phyloP scores from a whole-genome alignment of 2,888 invertebrate species.

The Vannuccia rotundouncinata region DNA sequence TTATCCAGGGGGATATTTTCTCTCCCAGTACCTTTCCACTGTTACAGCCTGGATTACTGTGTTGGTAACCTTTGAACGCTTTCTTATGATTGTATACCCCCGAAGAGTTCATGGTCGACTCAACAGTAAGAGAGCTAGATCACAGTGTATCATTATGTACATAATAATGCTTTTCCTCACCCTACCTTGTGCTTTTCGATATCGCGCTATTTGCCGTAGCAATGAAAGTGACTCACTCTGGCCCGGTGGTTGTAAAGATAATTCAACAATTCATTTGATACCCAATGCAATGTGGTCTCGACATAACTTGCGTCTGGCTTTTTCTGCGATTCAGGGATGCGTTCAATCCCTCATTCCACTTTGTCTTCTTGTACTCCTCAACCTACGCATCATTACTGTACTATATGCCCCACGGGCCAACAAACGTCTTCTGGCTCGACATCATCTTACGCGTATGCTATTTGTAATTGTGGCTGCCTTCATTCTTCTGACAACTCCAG shows the following conservation, averaged over 20 bases:
- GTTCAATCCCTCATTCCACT: constrained; percentile 51
- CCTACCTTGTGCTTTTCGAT: constrained; percentile 47
- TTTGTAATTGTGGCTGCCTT: constrained; percentile 53
- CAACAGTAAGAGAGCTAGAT: constrained; percentile 45
- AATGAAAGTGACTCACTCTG: constrained; percentile 42
- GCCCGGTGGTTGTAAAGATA: constrained; percentile 45
- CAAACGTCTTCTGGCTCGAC: constrained; percentile 48
- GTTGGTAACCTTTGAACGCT: constrained; percentile 50
- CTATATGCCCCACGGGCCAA: constrained; percentile 45
- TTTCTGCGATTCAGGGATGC: constrained; percentile 50
- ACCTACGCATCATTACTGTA: constrained; percentile 50
- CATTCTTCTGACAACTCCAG: constrained; percentile 53
- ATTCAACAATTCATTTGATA: constrained; percentile 36
- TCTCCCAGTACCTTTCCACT: constrained; percentile 49
- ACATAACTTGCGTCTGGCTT: constrained; percentile 47
- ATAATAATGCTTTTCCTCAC: constrained; percentile 48
- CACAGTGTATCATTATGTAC: constrained; percentile 47
- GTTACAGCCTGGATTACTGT: constrained; percentile 51
- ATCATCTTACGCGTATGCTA: constrained; percentile 54
- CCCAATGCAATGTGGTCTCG: constrained; percentile 46
- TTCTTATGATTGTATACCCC: constrained; percentile 50
- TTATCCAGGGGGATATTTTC: constrained; percentile 51
- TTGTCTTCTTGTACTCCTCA: constrained; percentile 48
- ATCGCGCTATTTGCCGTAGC: constrained; percentile 40
- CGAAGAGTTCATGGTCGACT: constrained; percentile 45